Evolutionary conservation across 2,797 vertebrate species (phyloP).

Genomic region (Fringilla coelebs): DNA sequence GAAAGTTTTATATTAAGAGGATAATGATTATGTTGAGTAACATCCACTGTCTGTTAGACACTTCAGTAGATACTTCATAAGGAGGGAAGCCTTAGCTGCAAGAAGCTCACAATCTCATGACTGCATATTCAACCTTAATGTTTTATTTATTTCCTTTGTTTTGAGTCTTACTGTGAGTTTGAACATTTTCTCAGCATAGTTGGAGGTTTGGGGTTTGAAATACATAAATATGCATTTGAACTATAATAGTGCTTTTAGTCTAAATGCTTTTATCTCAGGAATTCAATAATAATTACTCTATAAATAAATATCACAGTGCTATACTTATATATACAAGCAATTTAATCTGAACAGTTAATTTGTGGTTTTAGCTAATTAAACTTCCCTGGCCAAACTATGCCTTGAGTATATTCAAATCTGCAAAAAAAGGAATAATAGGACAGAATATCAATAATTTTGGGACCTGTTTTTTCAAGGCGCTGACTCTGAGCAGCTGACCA

Average conservation of each 20-base stretch:
- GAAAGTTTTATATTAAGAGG: background rate
- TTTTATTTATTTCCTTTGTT: conserved; percentile 52
- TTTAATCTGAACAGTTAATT: conserved; percentile 70
- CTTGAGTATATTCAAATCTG: conserved; percentile 48
- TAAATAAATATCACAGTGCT: conserved; percentile 68
- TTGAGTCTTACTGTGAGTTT: background rate
- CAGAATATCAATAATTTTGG: conserved; percentile 27
- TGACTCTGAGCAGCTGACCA: background rate
- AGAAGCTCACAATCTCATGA: background rate
- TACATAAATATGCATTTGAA: background rate
- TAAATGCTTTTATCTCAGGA: conserved; percentile 57
- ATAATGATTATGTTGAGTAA: background rate
- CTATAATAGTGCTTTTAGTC: conserved; percentile 20
- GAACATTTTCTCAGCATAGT: background rate
- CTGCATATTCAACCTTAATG: background rate
- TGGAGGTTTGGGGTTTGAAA: background rate
- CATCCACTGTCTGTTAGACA: background rate
- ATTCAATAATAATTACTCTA: conserved; percentile 62
- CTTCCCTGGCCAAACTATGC: conserved; percentile 38
- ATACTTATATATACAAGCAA: conserved; percentile 53
- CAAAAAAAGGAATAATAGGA: conserved; percentile 12
- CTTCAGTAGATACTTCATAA: background rate
- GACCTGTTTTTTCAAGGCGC: background rate
- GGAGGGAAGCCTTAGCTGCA: background rate
- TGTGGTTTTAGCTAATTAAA: conserved; percentile 66